Evolutionary conservation across 2,113 vertebrate genomes (phyloP), one percentile per base, ranked within the genome.

Genomic region (Chroicocephalus ridibundus): DNA sequence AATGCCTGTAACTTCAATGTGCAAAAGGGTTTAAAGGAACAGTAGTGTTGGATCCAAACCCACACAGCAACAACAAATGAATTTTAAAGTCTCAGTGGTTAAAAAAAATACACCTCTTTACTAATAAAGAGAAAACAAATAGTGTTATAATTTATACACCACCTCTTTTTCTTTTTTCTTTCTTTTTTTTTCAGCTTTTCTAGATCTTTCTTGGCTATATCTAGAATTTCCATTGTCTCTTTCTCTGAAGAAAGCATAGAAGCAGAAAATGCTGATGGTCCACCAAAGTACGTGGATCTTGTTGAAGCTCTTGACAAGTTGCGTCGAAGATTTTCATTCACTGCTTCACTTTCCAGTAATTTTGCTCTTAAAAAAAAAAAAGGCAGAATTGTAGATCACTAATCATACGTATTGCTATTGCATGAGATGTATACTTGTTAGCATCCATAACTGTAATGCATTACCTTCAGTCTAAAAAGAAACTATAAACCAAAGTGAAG

Each of bases 161-260:
- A 99, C 99, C 99, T 99, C 96, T 98, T 99, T 84, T 99, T 99
- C 98, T 99, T 99, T 97, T 98, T 99, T 96, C 97, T 99, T 97
- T 99, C 99, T 93, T 98, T 99, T 96, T 98, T 99, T 96, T 99
- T 99, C 91, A 99, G 98, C 86, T 99, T 99, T 97, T 99, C 98
- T 97, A 99, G 98, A 92, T 99, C 98, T 88, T 98, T 99, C 97
- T 99, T 99, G 86, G 99, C 99, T 95, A 99, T 98, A 96, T 99
- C 98, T 75, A 99, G 99, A 83, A 99, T 98, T 69, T 99, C 99
- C 54, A 97, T 98, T 32, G 99, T 98, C 93, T 99, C 99, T 80
- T 99, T 99, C 94, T 99, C 99, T 0, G 99, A 93, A 93, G 98
- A 78, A 93, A 97, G 90, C 75, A 98, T 90, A 36, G 98, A 93